Evolutionary conservation across 1,140 invertebrate genomes (phyloP).

Genomic region (Zaprionus africanus): DNA sequence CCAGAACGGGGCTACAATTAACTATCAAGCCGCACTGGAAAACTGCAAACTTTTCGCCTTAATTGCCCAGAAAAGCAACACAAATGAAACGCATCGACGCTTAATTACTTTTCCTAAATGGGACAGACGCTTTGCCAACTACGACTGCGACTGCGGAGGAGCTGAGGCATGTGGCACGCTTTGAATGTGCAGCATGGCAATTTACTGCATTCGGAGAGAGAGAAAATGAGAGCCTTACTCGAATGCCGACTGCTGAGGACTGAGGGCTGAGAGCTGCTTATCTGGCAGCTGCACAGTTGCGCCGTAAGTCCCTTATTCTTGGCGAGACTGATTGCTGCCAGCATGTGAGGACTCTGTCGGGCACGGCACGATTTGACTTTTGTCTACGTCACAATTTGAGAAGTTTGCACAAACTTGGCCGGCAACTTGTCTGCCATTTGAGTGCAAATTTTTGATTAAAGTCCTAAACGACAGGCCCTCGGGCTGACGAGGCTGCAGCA

Average conservation of each 20-base stretch:
- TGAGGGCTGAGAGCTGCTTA: neutral
- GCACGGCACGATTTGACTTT: constrained; percentile 72
- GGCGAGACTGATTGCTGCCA: constrained; percentile 47
- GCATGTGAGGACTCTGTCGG: constrained; percentile 28
- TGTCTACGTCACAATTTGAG: constrained; percentile 75
- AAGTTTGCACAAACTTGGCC: constrained; percentile 70
- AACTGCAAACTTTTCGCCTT: constrained; percentile 59
- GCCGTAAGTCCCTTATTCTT: constrained; percentile 1
- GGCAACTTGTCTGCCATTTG: constrained; percentile 62
- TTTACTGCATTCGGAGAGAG: constrained; percentile 49
- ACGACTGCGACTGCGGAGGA: constrained; percentile 26
- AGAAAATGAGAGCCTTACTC: neutral
- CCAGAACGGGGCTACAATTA: constrained; percentile 48
- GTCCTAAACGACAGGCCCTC: constrained; percentile 28
- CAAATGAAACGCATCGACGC: constrained; percentile 80
- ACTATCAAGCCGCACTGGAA: constrained; percentile 68
- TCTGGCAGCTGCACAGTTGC: constrained; percentile 1
- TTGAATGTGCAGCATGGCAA: constrained; percentile 46
- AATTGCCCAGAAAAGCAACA: constrained; percentile 81
- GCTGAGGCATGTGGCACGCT: constrained; percentile 31
- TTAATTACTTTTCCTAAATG: constrained; percentile 81
- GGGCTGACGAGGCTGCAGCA: neutral
- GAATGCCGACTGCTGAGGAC: neutral
- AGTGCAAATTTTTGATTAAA: constrained; percentile 80
- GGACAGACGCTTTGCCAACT: constrained; percentile 32